Base-by-base conservation (phyloP, 2,888 invertebrate species). In the Agonopterix subpropinquella region DNA sequence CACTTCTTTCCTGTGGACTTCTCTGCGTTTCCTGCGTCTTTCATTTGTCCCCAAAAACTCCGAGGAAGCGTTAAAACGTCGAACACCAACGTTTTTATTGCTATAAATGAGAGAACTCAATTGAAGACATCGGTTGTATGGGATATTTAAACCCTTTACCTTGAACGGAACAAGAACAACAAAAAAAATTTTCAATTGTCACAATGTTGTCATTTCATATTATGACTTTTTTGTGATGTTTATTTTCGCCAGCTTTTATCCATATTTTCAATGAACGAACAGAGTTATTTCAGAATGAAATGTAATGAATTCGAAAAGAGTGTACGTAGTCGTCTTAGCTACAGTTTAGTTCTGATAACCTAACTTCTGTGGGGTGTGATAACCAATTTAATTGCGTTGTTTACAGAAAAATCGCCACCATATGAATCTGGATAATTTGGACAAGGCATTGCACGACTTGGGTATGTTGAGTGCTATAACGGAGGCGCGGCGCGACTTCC, bases 391-490 rank as follows among this genome's bases (percentile, higher is more conserved):
- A 44, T 48, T 51, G 42, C 45, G 47, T 52, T 80, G 75, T 79
- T 81, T 75, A 70, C 80, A 80, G 84, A 83, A 76, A 71, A 79
- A 59, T 10, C 43, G 41, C 44, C 44, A 15, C 59, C 72, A 83
- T 75, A 85, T 80, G 79, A 85, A 85, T 70, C 67, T 90, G 62
- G 86, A 88, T 57, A 89, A 90, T 70, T 80, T 91, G 71, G 91
- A 91, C 75, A 85, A 81, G 65, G 90, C 91, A 43, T 75, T 91
- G 56, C 89, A 90, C 67, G 91, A 91, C 61, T 71, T 91, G 59
- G 91, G 90, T 48, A 91, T 91, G 91, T 68, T 92, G 55, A 90
- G 91, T 61, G 85, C 89, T 51, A 87, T 89, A 61, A 90, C 90
- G 15, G 89, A 91, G 64, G 90, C 91, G 35, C 85, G 90, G 36